phyloP scores from a whole-genome alignment of 2,113 vertebrate species.

The Hemiscyllium ocellatum region DNA sequence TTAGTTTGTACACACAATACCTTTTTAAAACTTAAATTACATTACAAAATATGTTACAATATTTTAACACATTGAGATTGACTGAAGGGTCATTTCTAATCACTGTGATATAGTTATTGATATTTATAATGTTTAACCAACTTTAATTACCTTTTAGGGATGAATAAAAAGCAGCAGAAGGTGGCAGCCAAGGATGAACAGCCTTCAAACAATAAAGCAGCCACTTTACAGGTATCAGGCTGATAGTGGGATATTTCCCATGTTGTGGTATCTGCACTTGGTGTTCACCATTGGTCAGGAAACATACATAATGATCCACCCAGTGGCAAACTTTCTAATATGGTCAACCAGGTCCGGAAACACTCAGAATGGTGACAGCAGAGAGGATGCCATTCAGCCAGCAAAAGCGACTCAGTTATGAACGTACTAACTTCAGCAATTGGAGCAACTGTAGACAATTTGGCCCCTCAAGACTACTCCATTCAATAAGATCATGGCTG shows the following conservation, averaged over 20 bases:
- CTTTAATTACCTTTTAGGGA: slow-evolving; percentile 56
- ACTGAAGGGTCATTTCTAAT: neutral
- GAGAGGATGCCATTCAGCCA: neutral
- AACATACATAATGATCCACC: neutral
- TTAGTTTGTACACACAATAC: neutral
- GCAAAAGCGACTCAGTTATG: neutral
- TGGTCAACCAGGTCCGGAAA: neutral
- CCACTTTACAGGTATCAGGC: slow-evolving; percentile 64
- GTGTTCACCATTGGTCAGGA: neutral
- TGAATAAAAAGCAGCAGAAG: slow-evolving; percentile 87
- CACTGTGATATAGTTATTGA: neutral
- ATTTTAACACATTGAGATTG: neutral
- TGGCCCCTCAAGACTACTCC: too few species aligned
- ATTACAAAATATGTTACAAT: neutral
- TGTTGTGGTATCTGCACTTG: neutral
- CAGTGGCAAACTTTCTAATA: neutral
- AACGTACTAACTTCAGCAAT: too few species aligned
- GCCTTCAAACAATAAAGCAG: slow-evolving; percentile 70
- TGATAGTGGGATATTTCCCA: neutral
- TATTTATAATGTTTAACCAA: slow-evolving; percentile 42
- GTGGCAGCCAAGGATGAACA: slow-evolving; percentile 76
- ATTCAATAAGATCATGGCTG: too few species aligned
- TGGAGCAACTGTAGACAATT: too few species aligned
- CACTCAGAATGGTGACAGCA: neutral
- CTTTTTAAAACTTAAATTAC: neutral